Evolutionary conservation across 1,140 invertebrate genomes (phyloP), one percentile per base, ranked within the genome.

Genomic region (Teleopsis dalmanni): DNA sequence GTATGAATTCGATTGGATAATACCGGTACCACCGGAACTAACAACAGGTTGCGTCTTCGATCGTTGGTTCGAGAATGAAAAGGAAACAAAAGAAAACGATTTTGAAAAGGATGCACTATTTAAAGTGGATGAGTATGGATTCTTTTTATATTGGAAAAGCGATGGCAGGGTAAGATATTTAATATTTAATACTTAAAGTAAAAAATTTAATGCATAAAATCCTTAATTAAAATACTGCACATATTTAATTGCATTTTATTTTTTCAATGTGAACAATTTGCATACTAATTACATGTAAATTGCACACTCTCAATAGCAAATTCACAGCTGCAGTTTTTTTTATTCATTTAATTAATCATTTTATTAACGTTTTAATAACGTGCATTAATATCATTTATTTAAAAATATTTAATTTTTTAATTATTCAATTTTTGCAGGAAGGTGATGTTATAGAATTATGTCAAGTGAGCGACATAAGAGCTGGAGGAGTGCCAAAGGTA

Each of bases 101-200:
- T 78, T 90, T 31, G 95, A 98, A 71, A 76, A 85, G 43, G 85
- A 85, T 63, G 95, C 92, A 59, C 70, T 83, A 47, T 94, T 99
- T 69, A 91, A 91, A 76, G 94, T 98, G 19, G 96, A 99, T 71
- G 92, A 98, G 71, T 95, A 92, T 77, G 95, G 95, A 36, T 99
- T 98, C 77, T 99, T 98, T 75, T 91, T 99, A 53, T 95, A 95
- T 70, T 99, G 95, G 95, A 96, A 98, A 73, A 95, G 92, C 67
- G 94, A 97, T 55, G 88, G 88, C 51, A 83, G 82, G 78, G 95
- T 97, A 74, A 78, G 79, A 51, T n/a, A 22, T 26, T 21, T 5
- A 3, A 21, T 25, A 25, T 18, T n/a, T 37, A 23, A 14, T n/a
- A 3, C 14, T 40, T 16, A 40, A 22, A 27, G 19, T 21, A 40